Evolutionary conservation across 30 jellyfish, hydroid and myxozoan genomes (phyloP).

Genomic region (Hydractinia echinata): DNA sequence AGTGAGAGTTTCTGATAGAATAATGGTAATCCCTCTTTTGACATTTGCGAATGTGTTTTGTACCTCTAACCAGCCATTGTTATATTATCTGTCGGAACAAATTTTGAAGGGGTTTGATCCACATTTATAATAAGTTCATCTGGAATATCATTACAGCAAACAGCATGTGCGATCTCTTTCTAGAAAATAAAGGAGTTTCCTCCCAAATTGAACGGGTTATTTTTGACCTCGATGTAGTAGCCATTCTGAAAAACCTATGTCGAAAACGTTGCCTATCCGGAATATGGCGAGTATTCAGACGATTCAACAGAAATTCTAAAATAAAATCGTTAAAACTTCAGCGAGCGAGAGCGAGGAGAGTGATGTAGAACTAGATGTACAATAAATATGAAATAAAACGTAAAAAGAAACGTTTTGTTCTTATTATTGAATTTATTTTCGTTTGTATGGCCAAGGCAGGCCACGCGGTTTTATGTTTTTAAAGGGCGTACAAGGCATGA

Average conservation of each 20-base stretch:
- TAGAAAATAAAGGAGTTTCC: slow-evolving; percentile 19
- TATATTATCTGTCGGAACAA: neutral
- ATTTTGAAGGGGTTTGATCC: slow-evolving; percentile 22
- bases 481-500: too few species aligned
- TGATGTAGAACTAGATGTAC: too few species aligned
- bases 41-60: slow-evolving; percentile 14
- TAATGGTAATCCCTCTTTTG: slow-evolving; percentile 23
- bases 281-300: too few species aligned
- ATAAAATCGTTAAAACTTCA: too few species aligned
- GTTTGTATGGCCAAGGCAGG: too few species aligned
- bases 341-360: too few species aligned
- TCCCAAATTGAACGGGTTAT: slow-evolving; percentile 17
- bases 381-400: too few species aligned
- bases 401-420: too few species aligned
- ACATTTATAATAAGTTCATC: slow-evolving; percentile 23
- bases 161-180: slow-evolving; percentile 32
- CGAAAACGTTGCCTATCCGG: too few species aligned
- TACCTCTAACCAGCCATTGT: slow-evolving; percentile 31
- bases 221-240: slow-evolving; percentile 4
- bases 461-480: too few species aligned
- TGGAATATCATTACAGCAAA: slow-evolving; percentile 20
- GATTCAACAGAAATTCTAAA: too few species aligned
- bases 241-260: neutral
- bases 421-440: too few species aligned
- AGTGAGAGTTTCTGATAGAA: slow-evolving; percentile 42